Conservation (phyloP, 1,140 invertebrate genomes). For the Oedothorax gibbosus region DNA sequence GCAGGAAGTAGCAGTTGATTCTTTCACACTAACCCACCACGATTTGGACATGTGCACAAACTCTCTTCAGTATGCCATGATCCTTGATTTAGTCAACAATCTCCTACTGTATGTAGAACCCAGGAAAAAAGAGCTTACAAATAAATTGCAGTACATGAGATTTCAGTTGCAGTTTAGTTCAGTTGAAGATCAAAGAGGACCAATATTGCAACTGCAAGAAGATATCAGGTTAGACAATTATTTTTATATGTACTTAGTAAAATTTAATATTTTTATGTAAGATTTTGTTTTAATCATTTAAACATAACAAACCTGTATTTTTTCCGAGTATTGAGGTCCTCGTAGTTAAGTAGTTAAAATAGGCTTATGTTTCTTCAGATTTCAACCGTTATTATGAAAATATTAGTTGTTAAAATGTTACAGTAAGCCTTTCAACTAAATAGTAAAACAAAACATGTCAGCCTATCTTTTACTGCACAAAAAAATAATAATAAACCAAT, state of each 20-base stretch:
- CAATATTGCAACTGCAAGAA: constrained; percentile 93
- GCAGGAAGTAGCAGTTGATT: constrained; percentile 88
- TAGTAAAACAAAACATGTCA: background rate
- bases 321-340: too few species aligned
- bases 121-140: constrained; percentile 89
- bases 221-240: constrained; percentile 73
- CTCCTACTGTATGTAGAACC: constrained; percentile 96
- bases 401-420: constrained; percentile 46
- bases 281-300: constrained; percentile 2
- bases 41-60: constrained; percentile 98
- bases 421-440: background rate
- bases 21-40: constrained; percentile 98
- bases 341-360: too few species aligned
- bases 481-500: too few species aligned
- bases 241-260: background rate
- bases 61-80: constrained; percentile 93
- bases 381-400: too few species aligned
- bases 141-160: constrained; percentile 89
- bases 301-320: background rate
- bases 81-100: constrained; percentile 97
- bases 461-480: too few species aligned
- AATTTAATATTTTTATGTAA: background rate
- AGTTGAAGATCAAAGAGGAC: constrained; percentile 88
- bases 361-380: too few species aligned
- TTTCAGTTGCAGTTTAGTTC: constrained; percentile 92